phyloP scores from a whole-genome alignment of 2,113 vertebrate genomes.

The Manacus vitellinus region DNA sequence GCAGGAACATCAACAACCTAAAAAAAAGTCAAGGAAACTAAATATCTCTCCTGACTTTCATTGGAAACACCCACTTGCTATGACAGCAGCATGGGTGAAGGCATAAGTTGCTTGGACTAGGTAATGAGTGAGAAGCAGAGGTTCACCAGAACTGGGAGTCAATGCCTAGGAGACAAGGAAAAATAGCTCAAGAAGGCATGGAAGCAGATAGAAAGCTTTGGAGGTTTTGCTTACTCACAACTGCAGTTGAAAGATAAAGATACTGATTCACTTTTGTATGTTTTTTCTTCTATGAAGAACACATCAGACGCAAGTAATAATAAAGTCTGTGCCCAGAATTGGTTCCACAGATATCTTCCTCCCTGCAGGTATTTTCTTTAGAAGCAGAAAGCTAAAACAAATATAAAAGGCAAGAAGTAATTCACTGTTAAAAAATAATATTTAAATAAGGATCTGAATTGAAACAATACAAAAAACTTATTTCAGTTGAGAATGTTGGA shows the following conservation, averaged over 20 bases:
- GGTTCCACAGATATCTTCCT: not conserved
- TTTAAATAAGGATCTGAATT: not conserved
- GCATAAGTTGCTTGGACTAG: not conserved
- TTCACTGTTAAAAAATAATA: not conserved
- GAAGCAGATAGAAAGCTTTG: not conserved
- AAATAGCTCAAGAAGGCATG: not conserved
- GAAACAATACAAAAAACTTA: not conserved
- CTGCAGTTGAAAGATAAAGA: not conserved
- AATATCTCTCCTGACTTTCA: not conserved
- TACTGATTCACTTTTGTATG: not conserved
- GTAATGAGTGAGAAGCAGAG: not conserved
- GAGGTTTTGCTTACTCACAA: accelerated
- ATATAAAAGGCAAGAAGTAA: not conserved
- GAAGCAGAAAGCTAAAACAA: not conserved
- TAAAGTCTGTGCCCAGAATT: not conserved
- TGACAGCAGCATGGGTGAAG: not conserved
- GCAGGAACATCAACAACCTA: not conserved
- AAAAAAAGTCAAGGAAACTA: not conserved
- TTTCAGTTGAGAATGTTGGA: not conserved
- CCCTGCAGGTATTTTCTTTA: not conserved
- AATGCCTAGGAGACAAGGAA: not conserved
- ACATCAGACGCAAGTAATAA: not conserved
- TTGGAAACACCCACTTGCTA: not conserved
- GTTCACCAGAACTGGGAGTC: not conserved
- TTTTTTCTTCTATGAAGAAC: not conserved